These are phyloP conservation scores for Chloebia gouldiae DNA, from an alignment of 2,113 vertebrate genomes.

Conservation along the genomic window DNA sequence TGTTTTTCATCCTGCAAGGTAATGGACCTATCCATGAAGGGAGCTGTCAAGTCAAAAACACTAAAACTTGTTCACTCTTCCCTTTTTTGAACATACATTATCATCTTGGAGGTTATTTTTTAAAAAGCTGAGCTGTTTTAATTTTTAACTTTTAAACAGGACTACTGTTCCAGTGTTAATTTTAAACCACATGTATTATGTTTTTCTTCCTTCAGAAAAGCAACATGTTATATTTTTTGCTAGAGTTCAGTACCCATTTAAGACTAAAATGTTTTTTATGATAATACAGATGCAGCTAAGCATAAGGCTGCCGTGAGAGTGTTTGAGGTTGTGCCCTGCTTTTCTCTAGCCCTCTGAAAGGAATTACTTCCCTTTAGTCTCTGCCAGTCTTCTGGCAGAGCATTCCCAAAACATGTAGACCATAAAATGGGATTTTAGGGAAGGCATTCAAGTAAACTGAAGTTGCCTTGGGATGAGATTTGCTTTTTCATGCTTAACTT, in stretches of 20 bases:
- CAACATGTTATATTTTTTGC: neutral
- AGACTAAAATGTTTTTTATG: neutral
- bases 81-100: neutral
- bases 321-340: neutral
- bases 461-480: neutral
- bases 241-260: neutral
- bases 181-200: rapidly evolving
- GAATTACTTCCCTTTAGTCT: neutral
- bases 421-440: constrained; percentile 34
- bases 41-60: neutral
- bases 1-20: neutral
- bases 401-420: neutral
- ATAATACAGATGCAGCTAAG: neutral
- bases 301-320: neutral
- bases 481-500: neutral
- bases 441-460: constrained; percentile 24
- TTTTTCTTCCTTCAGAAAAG: neutral
- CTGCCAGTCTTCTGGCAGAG: neutral
- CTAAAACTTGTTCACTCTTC: neutral
- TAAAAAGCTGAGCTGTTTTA: neutral
- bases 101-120: neutral
- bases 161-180: neutral
- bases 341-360: neutral
- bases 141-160: neutral
- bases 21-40: neutral